Evolutionary conservation across 2,113 vertebrate species (phyloP), one percentile per base, ranked within the genome.

Genomic region (Vombatus ursinus): DNA sequence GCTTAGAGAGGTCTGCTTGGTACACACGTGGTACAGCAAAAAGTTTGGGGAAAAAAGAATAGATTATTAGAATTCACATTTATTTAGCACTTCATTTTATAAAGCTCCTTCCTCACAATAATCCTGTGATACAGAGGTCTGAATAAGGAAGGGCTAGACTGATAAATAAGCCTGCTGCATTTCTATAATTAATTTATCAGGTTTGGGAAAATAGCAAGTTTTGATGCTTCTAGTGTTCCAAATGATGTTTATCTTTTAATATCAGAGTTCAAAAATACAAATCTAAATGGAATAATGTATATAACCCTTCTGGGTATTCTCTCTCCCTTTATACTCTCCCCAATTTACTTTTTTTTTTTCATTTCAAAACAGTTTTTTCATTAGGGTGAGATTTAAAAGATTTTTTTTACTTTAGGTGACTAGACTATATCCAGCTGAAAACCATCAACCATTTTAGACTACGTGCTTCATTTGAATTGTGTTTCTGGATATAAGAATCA

Each of bases 401-500:
- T 97, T 54, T 98, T 98, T 98, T 31, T 90, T 96, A 89, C 97
- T 97, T 97, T 98, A 98, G 97, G 96, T 97, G 98, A 93, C 94
- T 97, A 37, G 54, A 91, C 97, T 97, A 68, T 97, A 93, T 94
- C 77, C 96, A 97, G 96, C 94, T 97, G 97, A 98, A 98, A 98
- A 95, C 95, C 97, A 98, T 98, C 98, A 98, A 94, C 97, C 95
- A 47, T n/a, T 96, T 97, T 97, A 97, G 95, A 92, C 96, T 96
- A 50, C 95, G 97, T 96, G 97, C 95, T 98, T 97, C 96, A 96
- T 98, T 98, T 98, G 97, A 97, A 97, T 98, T 94, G 68, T 98
- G 54, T 97, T 98, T 98, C 97, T 98, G 98, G 97, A 96, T 50
- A 26, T 1, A n/a, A n/a, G 90, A 97, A 26, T 98, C 97, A 98